Evolutionary conservation across 2,888 invertebrate species (phyloP), one percentile per base, ranked within the genome.

Genomic region (Drosophila prostipennis): DNA sequence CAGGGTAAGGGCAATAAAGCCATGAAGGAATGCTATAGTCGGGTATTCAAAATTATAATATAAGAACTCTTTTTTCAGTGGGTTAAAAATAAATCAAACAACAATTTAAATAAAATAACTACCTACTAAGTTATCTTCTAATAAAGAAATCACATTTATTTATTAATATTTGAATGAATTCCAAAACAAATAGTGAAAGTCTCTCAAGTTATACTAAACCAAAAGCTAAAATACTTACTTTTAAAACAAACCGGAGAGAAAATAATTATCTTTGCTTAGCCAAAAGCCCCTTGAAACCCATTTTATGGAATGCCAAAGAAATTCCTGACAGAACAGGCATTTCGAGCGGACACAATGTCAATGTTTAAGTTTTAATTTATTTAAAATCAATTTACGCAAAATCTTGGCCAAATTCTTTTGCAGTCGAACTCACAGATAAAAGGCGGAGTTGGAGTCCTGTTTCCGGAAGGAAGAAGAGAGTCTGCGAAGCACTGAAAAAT

Each of bases 331-430:
- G 14, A 32, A 11, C 14, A 1, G 6, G 4, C 46, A 45, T 11
- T 45, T 29, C 29, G 14, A 14, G 14, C 54, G 1, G 42, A 19
- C 39, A 48, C 48, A 58, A 67, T 64, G 84, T 80, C 81, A 80
- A 80, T 84, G n/a, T 32, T 45, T 54, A 54, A 7, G 72, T 84
- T 84, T 72, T 84, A 72, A 81, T 81, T 87, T 78, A 76, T 78
- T 87, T 85, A 87, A 72, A 81, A 72, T 74, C 82, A 87, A 87
- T 80, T 76, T 72, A 71, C 32, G 6, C 37, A 59, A 76, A 61
- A 61, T 42, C 29, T 29, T 48, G 39, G 29, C 34, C 1, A 49
- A 40, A 58, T 42, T 53, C 57, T 51, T 49, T 40, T 29, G 10
- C 26, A 48, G 13, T 26, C 26, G 5, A 26, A 29, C 1, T 10